Conservation (phyloP, 2,888 invertebrate species). For the Macrophya alboannulata region DNA sequence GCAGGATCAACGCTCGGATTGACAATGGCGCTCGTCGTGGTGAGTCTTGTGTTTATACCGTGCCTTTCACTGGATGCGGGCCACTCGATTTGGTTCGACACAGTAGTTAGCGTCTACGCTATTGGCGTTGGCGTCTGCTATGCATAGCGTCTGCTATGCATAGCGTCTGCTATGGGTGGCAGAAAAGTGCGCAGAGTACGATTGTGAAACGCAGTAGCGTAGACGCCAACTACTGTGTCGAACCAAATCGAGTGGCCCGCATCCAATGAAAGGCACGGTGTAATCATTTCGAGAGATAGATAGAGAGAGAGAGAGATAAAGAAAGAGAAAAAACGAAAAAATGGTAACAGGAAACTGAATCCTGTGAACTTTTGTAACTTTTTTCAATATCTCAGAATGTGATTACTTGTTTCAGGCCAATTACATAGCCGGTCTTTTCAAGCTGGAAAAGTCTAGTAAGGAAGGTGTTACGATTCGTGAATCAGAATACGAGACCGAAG, state of each 20-base stretch:
- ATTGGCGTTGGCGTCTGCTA: too few species aligned
- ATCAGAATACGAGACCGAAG: conserved; percentile 73
- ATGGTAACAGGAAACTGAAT: background rate
- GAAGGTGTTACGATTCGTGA: conserved; percentile 66
- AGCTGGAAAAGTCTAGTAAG: conserved; percentile 61
- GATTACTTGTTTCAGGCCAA: conserved; percentile 67
- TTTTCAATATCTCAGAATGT: background rate
- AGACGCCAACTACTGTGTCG: too few species aligned
- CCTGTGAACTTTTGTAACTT: background rate
- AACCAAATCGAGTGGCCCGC: too few species aligned
- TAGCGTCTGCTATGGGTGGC: too few species aligned
- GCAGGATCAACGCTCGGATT: conserved; percentile 89
- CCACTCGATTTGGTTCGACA: too few species aligned
- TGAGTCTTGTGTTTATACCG: conserved; percentile 81
- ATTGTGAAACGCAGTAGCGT: too few species aligned
- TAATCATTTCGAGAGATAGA: conserved; percentile 38
- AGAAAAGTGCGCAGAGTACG: too few species aligned
- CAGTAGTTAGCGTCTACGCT: too few species aligned
- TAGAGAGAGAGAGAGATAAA: background rate
- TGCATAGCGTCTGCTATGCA: too few species aligned
- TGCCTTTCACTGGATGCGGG: too few species aligned
- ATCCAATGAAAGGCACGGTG: too few species aligned
- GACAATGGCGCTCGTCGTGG: conserved; percentile 86
- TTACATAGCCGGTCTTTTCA: conserved; percentile 73
- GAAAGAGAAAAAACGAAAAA: background rate